These are phyloP conservation scores for Dilophus febrilis DNA, from an alignment of 2,888 invertebrate species.

Conservation along the genomic window DNA sequence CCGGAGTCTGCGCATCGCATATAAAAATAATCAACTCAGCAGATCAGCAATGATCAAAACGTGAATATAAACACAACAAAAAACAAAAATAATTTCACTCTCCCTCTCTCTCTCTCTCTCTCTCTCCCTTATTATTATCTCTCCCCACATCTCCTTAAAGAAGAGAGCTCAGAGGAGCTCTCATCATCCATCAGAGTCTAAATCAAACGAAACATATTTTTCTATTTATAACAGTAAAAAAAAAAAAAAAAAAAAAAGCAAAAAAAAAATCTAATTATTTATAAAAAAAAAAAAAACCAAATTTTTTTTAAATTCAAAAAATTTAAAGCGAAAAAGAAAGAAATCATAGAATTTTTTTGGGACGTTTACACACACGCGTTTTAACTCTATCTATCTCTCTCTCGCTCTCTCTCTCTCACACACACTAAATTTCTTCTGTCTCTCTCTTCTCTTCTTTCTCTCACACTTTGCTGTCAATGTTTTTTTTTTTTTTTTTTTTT, in stretches of 20 bases:
- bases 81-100: no score
- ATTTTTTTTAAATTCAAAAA: background rate
- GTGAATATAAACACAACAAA: no score
- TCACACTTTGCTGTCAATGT: background rate
- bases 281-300: background rate
- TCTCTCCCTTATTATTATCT: no score
- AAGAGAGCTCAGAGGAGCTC: no score
- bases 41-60: no score
- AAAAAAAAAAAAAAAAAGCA: slow-evolving; percentile 1
- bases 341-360: background rate
- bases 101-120: no score
- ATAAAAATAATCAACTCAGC: no score
- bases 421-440: background rate
- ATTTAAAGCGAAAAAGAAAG: no score
- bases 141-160: no score
- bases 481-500: slow-evolving; percentile 2
- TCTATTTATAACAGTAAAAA: background rate
- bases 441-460: background rate
- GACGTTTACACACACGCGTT: slow-evolving; percentile 8
- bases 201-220: no score
- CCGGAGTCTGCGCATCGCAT: no score
- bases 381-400: slow-evolving; percentile 2
- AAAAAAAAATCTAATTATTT: background rate
- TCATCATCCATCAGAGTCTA: no score
- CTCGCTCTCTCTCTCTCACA: background rate